phyloP scores from a whole-genome alignment of 2,888 invertebrate species.

The Drosophila ezoana region DNA sequence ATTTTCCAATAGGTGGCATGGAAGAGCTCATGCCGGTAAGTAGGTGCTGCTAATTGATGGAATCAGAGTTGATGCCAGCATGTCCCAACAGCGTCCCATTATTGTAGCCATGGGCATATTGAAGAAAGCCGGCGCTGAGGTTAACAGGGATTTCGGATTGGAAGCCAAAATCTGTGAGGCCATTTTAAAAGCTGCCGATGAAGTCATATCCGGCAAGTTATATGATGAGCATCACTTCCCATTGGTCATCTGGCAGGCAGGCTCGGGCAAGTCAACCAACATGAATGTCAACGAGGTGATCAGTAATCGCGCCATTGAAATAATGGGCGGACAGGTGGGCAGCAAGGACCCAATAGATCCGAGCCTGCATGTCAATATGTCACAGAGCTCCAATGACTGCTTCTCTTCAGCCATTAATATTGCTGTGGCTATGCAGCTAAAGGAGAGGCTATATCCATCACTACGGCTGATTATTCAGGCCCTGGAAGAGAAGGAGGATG shows the following conservation, averaged over 20 bases:
- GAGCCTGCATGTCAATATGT: slow-evolving; percentile 99
- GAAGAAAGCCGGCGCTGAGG: slow-evolving; percentile 97
- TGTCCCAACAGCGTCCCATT: slow-evolving; percentile 89
- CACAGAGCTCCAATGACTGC: slow-evolving; percentile 98
- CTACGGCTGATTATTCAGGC: slow-evolving; percentile 89
- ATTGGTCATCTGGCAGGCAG: slow-evolving; percentile 99
- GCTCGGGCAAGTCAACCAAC: slow-evolving; percentile 98
- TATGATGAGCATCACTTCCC: slow-evolving; percentile 95
- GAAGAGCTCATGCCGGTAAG: slow-evolving; percentile 97
- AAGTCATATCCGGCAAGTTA: slow-evolving; percentile 95
- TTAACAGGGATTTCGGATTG: slow-evolving; percentile 95
- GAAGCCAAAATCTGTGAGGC: slow-evolving; percentile 93
- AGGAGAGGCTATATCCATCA: slow-evolving; percentile 91
- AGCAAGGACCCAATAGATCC: slow-evolving; percentile 97
- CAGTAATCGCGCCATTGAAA: slow-evolving; percentile 94
- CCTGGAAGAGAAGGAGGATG: slow-evolving; percentile 90
- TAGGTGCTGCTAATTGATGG: slow-evolving; percentile 8
- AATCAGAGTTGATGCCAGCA: background rate
- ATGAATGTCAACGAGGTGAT: slow-evolving; percentile 99
- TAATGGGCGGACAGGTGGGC: slow-evolving; percentile 94
- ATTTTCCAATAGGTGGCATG: slow-evolving; percentile 97
- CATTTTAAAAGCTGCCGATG: slow-evolving; percentile 95
- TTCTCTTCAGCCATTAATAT: slow-evolving; percentile 99
- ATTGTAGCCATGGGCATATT: slow-evolving; percentile 96
- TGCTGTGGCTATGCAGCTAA: slow-evolving; percentile 94